These are phyloP conservation scores for Creontiades dilutus DNA, from an alignment of 2,888 invertebrate species.

Conservation along the genomic window DNA sequence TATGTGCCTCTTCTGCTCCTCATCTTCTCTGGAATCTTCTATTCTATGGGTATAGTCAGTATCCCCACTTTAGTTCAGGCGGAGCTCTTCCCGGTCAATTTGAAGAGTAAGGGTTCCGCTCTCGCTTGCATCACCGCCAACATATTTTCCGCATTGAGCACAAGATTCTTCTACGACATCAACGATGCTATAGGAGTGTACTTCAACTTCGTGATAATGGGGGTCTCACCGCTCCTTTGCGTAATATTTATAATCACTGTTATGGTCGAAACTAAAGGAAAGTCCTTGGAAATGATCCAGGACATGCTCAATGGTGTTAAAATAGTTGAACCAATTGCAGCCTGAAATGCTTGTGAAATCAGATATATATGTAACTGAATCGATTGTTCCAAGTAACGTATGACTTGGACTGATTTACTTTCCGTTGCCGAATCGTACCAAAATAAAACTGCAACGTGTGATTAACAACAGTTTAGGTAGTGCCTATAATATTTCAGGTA, in stretches of 20 bases:
- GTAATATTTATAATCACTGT: slow-evolving; percentile 81
- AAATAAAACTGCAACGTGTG: no score
- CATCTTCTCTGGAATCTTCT: slow-evolving; percentile 81
- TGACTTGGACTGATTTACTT: no score
- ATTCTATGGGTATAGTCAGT: slow-evolving; percentile 82
- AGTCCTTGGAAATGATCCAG: slow-evolving; percentile 85
- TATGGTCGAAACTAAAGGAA: slow-evolving; percentile 85
- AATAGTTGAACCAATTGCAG: background rate
- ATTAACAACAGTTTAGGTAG: no score
- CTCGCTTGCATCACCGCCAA: slow-evolving; percentile 81
- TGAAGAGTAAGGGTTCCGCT: slow-evolving; percentile 83
- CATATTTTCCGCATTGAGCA: slow-evolving; percentile 81
- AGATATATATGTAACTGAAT: no score
- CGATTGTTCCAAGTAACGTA: no score
- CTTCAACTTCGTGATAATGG: slow-evolving; percentile 83
- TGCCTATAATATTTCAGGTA: no score
- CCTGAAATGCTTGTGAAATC: no score
- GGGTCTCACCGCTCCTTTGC: slow-evolving; percentile 81
- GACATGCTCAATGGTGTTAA: slow-evolving; percentile 76
- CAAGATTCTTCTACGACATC: slow-evolving; percentile 81
- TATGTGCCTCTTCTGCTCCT: slow-evolving; percentile 80
- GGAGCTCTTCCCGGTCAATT: slow-evolving; percentile 83
- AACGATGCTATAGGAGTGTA: slow-evolving; percentile 83
- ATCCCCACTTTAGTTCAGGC: slow-evolving; percentile 83
- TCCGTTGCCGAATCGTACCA: no score